Evolutionary conservation across 2,113 vertebrate species (phyloP).

Genomic region (Martes martes): DNA sequence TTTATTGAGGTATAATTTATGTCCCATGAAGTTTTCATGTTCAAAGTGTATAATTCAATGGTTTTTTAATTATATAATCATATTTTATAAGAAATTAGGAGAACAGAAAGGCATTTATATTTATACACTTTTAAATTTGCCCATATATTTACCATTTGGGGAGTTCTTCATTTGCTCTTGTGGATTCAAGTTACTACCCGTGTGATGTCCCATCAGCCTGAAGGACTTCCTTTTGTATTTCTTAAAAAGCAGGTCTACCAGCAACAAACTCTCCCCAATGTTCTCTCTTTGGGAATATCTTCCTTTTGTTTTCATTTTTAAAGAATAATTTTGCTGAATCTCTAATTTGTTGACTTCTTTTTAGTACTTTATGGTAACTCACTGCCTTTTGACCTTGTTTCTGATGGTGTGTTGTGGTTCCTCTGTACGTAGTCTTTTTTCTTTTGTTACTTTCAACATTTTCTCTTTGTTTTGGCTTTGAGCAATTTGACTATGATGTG

Average conservation of each 20-base stretch:
- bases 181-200: neutral
- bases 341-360: neutral
- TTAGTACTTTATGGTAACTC: neutral
- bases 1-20: neutral
- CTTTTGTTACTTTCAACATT: neutral
- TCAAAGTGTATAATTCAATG: neutral
- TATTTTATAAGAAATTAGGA: neutral
- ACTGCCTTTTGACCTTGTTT: neutral
- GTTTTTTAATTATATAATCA: neutral
- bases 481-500: neutral
- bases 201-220: neutral
- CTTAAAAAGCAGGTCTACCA: neutral
- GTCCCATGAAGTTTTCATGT: neutral
- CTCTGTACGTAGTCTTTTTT: neutral
- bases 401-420: neutral
- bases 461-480: neutral
- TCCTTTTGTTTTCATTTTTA: neutral
- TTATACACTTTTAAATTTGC: neutral
- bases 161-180: neutral
- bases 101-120: neutral
- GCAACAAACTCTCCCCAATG: neutral
- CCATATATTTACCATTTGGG: neutral
- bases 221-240: neutral
- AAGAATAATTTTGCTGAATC: neutral
- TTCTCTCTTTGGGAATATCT: neutral